These are phyloP conservation scores for Steinernema khuongi DNA, from an alignment of 1,140 invertebrate genomes.

Conservation along the genomic window DNA sequence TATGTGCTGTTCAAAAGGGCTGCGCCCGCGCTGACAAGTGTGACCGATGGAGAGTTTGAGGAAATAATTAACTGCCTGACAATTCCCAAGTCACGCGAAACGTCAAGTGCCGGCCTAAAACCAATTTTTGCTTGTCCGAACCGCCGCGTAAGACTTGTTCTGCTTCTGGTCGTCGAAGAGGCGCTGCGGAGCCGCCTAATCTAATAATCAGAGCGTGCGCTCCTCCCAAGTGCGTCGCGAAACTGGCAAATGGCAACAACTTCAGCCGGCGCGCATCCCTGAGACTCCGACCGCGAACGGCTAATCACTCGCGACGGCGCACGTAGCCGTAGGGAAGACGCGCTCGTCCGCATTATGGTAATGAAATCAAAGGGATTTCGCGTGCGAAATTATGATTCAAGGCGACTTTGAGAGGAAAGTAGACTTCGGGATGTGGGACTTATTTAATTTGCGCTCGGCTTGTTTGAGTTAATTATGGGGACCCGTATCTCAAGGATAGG, in stretches of 20 bases:
- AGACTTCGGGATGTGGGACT: no score
- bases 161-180: neutral
- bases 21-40: no score
- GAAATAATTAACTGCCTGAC: neutral
- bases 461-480: neutral
- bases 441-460: no score
- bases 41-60: no score
- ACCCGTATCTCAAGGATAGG: no score
- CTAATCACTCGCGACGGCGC: neutral
- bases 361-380: constrained; percentile 2
- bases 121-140: no score
- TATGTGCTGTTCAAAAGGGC: no score
- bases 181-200: neutral
- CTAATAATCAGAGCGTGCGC: neutral
- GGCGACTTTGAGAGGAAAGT: neutral
- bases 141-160: no score
- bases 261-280: neutral
- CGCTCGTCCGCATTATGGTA: neutral
- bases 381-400: neutral
- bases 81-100: neutral
- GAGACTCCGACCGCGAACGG: no score
- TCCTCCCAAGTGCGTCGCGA: neutral
- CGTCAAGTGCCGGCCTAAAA: neutral
- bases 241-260: neutral
- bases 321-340: neutral